These are phyloP conservation scores for Alaudala cheleensis DNA, from an alignment of 2,113 vertebrate genomes.

Conservation along the genomic window DNA sequence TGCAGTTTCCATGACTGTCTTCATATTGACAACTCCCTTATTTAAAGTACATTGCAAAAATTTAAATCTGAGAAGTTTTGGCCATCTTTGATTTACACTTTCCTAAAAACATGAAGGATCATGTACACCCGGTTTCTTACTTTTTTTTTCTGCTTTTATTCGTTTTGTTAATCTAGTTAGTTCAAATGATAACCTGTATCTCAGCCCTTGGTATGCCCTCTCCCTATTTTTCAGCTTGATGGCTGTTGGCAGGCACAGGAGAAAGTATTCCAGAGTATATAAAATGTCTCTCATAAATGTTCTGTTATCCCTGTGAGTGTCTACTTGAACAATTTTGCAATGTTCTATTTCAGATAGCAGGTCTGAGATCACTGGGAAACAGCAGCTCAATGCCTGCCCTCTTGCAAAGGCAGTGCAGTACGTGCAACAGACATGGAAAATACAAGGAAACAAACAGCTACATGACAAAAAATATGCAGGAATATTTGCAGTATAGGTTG, in stretches of 20 bases:
- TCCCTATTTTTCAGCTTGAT: neutral
- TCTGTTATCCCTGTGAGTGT: neutral
- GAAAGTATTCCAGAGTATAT: neutral
- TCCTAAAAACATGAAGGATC: neutral
- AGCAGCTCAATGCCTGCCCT: neutral
- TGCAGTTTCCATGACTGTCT: neutral
- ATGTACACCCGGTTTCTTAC: neutral
- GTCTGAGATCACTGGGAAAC: neutral
- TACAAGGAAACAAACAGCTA: neutral
- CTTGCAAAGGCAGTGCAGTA: neutral
- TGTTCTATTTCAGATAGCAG: conserved; percentile 4
- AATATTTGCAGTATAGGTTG: neutral
- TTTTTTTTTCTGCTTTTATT: neutral
- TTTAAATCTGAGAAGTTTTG: neutral
- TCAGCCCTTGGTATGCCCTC: neutral
- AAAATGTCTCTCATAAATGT: neutral
- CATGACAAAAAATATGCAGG: neutral
- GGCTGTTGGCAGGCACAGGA: neutral
- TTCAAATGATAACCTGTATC: neutral
- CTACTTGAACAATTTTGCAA: neutral
- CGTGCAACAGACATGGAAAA: neutral
- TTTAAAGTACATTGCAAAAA: neutral
- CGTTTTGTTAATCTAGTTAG: neutral
- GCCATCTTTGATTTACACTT: neutral
- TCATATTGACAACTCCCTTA: neutral